Percentiles rank a stretch among this genome's conserved stretches.
Evolutionary conservation across 2,888 invertebrate species (phyloP).

Genomic region (Isoperla grammatica): DNA sequence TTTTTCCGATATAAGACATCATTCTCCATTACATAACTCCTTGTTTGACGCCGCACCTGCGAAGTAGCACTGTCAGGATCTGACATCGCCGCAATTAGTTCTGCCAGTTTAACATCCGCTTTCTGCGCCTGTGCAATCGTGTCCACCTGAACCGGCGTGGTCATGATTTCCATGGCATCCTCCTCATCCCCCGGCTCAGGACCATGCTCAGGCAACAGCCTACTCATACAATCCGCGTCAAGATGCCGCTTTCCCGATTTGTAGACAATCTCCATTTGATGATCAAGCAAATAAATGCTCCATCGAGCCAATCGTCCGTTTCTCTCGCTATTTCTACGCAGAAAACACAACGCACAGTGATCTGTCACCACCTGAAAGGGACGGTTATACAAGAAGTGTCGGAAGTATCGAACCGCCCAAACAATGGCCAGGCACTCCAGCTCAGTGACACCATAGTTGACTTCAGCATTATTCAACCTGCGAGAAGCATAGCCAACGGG

Average conservation of each 20-base stretch:
- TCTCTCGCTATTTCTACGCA: slow-evolving; percentile 1
- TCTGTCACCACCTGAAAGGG: slow-evolving; percentile 16
- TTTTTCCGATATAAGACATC: slow-evolving; percentile 4
- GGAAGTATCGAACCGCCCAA: not conserved
- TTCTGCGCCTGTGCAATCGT: not conserved
- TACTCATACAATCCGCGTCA: not conserved
- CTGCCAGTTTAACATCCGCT: not conserved
- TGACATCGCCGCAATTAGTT: not conserved
- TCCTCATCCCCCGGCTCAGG: not conserved
- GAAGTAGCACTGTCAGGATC: not conserved
- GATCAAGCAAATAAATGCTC: slow-evolving; percentile 8
- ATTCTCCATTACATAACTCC: slow-evolving; percentile 6
- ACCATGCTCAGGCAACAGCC: not conserved
- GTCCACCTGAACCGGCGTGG: not conserved
- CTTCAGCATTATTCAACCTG: too few relatives aligned
- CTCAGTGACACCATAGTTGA: too few relatives aligned
- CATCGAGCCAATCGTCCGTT: slow-evolving; percentile 21
- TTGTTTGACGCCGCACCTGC: not conserved
- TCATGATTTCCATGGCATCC: not conserved
- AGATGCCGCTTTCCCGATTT: not conserved
- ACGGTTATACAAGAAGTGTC: not conserved
- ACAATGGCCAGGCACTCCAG: not conserved
- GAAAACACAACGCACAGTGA: slow-evolving; percentile 20
- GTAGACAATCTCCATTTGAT: not conserved
- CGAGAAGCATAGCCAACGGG: too few relatives aligned